Evolutionary conservation across 2,888 invertebrate genomes (phyloP).

Genomic region (Zygogramma bicolorata): DNA sequence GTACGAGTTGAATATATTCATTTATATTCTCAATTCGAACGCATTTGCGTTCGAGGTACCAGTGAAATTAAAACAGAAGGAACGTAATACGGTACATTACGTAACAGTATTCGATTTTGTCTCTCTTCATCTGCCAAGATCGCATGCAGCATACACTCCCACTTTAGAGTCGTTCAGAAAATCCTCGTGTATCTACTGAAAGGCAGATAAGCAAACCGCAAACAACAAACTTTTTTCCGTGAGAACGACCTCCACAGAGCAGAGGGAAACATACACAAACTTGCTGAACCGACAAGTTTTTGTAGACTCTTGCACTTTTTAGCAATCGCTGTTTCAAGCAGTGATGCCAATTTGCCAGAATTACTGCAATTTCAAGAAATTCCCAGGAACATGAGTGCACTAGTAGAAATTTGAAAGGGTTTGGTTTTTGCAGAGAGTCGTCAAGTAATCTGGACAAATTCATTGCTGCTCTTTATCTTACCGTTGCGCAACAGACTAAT

Average conservation of each 20-base stretch:
- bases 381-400: too few relatives aligned
- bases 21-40: background rate
- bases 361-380: too few relatives aligned
- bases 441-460: too few relatives aligned
- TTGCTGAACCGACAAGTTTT: constrained; percentile 7
- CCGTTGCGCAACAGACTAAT: too few relatives aligned
- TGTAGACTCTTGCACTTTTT: constrained; percentile 1
- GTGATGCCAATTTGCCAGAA: too few relatives aligned
- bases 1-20: background rate
- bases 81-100: background rate
- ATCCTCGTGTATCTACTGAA: background rate
- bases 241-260: background rate
- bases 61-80: background rate
- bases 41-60: background rate
- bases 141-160: background rate
- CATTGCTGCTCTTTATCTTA: too few relatives aligned
- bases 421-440: too few relatives aligned
- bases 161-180: background rate
- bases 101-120: background rate
- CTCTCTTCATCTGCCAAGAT: background rate
- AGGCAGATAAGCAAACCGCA: constrained; percentile 7
- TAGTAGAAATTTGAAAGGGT: too few relatives aligned
- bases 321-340: too few relatives aligned
- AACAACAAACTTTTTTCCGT: constrained; percentile 9
- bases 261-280: constrained; percentile 3